Evolutionary conservation across 2,888 invertebrate genomes (phyloP).

Genomic region (Hedya salicella): DNA sequence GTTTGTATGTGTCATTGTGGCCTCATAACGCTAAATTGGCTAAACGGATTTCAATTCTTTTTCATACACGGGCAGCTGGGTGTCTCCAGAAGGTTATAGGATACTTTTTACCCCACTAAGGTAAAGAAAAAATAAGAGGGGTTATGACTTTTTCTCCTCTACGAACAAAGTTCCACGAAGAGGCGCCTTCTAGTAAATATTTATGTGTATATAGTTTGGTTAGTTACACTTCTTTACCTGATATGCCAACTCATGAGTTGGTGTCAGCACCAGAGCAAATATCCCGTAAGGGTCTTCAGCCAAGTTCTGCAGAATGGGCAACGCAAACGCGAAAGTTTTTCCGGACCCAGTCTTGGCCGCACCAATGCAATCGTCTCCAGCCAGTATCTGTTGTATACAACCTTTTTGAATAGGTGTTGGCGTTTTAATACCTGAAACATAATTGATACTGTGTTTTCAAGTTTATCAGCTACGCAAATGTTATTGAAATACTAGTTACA

Average conservation of each 20-base stretch:
- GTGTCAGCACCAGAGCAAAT: conserved; percentile 96
- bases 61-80: too few relatives aligned
- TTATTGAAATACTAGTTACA: background rate
- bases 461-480: too few relatives aligned
- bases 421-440: conserved; percentile 87
- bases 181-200: too few relatives aligned
- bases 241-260: conserved; percentile 96
- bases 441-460: background rate
- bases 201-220: too few relatives aligned
- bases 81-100: too few relatives aligned
- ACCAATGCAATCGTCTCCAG: conserved; percentile 95
- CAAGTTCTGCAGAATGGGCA: conserved; percentile 96
- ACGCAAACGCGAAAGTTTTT: conserved; percentile 98
- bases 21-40: too few relatives aligned
- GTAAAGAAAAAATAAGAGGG: too few relatives aligned
- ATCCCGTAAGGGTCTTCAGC: conserved; percentile 98
- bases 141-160: too few relatives aligned
- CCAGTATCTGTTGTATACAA: conserved; percentile 91
- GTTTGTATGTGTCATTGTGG: too few relatives aligned
- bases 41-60: too few relatives aligned
- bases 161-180: too few relatives aligned
- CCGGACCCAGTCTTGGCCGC: conserved; percentile 99
- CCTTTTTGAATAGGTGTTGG: conserved; percentile 93
- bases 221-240: conserved; percentile 88
- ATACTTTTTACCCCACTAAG: too few relatives aligned